Evolutionary conservation across 53 echinoderm and acorn worm genomes (phyloP).

Genomic region (Patiria pectinifera): DNA sequence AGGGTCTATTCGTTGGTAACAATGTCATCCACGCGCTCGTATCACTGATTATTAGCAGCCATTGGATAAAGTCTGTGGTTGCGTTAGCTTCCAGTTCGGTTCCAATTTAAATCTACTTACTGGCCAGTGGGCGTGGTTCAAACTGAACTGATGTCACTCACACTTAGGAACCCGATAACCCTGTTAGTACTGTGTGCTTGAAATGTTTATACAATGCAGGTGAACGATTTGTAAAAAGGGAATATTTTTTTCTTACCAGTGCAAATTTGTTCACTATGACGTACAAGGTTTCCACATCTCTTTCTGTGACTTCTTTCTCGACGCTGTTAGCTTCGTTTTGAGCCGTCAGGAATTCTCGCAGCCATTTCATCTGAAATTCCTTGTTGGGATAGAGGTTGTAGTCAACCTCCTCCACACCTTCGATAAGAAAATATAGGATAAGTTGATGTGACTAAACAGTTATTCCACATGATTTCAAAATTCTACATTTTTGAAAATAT

Average conservation of each 20-base stretch:
- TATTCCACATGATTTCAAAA: neutral
- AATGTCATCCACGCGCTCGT: no score
- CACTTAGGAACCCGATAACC: no score
- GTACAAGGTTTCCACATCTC: slow-evolving; percentile 76
- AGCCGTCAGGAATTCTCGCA: slow-evolving; percentile 74
- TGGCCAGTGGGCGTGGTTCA: no score
- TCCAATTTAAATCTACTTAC: no score
- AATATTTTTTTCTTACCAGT: slow-evolving; percentile 64
- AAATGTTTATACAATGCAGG: no score
- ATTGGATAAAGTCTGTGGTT: no score
- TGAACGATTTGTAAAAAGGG: neutral
- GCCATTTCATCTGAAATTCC: slow-evolving; percentile 88
- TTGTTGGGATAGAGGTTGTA: slow-evolving; percentile 87
- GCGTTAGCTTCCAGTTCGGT: no score
- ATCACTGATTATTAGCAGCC: no score
- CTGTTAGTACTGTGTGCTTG: no score
- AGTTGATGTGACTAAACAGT: neutral
- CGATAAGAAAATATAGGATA: neutral
- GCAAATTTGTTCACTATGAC: slow-evolving; percentile 91
- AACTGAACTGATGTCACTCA: no score
- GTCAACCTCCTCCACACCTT: slow-evolving; percentile 89
- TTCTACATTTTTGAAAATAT: no score
- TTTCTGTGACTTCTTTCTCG: slow-evolving; percentile 74
- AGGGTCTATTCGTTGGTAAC: no score
- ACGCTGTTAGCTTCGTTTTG: slow-evolving; percentile 68